Evolutionary conservation across 2,888 invertebrate species (phyloP), one percentile per base, ranked within the genome.

Genomic region (Chrysolina haemoptera): DNA sequence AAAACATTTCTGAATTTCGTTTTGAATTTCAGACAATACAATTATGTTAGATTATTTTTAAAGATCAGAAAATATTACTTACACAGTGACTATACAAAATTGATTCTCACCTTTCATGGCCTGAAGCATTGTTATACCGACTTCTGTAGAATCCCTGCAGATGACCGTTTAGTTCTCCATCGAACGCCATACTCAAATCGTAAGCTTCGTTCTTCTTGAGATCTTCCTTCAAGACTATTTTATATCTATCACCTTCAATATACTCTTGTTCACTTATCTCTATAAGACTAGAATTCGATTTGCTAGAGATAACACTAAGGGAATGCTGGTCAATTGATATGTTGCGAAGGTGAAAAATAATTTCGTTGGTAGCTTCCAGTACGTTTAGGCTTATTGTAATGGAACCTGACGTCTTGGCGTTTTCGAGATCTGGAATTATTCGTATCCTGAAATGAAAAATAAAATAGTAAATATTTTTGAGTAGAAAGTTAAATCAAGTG

Each of bases 101-200:
- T 14, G 10, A 53, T 41, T 12, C 66, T 67, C 40, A 80, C 81
- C 80, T 80, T 63, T 76, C 78, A 10, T 73, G 75, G 64, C 79
- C 79, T 4, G 62, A 48, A 9, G 14, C 66, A 78, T 87, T 85
- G 22, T 84, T 79, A 80, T 92, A 92, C 10, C 88, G 86, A 77
- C 90, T 91, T 71, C 87, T 86, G 82, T 92, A 92, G 84, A 92
- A 90, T 68, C 92, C 92, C 80, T 90, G 90, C 63, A 92, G 85
- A 1, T 90, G 89, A 73, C 89, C 89, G 35, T 90, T 90, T 40
- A 93, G 84, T 74, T 88, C 85, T 43, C 91, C 91, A 2, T 84
- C 84, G 83, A 90, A 93, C 66, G 89, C 88, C 76, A 92, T 85
- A 69, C 88, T 85, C 11, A 92, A 79, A 11, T 88, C 81, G 78